Conservation (phyloP, 2,797 vertebrate species). For the Allobates femoralis region DNA sequence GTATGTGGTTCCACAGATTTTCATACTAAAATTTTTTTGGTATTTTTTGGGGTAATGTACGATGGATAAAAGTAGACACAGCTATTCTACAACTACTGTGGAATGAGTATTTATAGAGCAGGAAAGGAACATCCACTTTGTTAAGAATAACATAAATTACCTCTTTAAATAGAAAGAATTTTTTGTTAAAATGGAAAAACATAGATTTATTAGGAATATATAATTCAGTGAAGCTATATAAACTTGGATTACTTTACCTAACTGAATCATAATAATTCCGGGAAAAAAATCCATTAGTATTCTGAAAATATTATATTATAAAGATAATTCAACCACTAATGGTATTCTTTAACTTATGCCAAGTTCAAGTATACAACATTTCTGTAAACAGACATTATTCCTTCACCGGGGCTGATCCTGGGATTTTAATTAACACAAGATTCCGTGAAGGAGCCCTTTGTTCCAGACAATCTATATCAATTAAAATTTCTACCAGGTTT, state of each 20-base stretch:
- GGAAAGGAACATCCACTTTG: neutral
- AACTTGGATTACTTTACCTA: conserved; percentile 28
- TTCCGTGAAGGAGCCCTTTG: conserved; percentile 41
- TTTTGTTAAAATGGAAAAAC: conserved; percentile 36
- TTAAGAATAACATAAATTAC: conserved; percentile 17
- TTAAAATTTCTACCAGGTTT: conserved; percentile 49
- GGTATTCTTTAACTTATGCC: conserved; percentile 29
- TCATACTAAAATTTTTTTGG: neutral
- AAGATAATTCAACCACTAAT: conserved; percentile 42
- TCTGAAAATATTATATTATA: conserved; percentile 46
- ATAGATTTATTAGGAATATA: conserved; percentile 45
- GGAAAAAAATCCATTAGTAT: conserved; percentile 44
- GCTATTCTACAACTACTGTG: neutral
- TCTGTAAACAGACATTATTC: conserved; percentile 31
- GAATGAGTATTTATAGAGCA: neutral
- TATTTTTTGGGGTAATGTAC: neutral
- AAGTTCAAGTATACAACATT: conserved; percentile 33
- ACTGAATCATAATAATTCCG: conserved; percentile 32
- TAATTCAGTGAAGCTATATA: conserved; percentile 41
- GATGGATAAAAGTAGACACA: neutral
- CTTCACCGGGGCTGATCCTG: conserved; percentile 15
- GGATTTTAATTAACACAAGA: conserved; percentile 48
- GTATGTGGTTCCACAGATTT: neutral
- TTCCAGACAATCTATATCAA: conserved; percentile 51
- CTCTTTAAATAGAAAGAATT: conserved; percentile 3